Conservation (phyloP, 2,113 vertebrate genomes). For the Microcebus tavaratra region DNA sequence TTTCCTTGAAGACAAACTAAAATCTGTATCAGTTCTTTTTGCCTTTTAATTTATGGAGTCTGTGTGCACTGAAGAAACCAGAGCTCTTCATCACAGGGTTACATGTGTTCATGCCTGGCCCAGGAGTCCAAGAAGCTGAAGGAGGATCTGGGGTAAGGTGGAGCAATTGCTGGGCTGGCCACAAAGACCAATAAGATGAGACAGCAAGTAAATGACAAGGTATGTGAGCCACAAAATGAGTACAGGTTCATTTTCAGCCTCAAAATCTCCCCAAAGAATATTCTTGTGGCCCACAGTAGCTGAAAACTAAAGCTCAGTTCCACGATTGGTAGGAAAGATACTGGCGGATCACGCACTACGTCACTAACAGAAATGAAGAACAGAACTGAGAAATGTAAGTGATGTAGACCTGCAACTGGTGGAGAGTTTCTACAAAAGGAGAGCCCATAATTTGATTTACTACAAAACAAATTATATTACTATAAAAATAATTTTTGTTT, state of each 20-base stretch:
- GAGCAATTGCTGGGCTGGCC: neutral
- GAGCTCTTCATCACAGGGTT: neutral
- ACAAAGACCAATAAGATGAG: neutral
- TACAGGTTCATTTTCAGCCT: neutral
- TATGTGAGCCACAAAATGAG: neutral
- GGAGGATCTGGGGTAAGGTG: neutral
- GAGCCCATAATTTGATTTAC: neutral
- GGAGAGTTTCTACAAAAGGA: neutral
- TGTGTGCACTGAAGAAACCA: neutral
- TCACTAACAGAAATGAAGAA: neutral
- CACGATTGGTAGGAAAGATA: neutral
- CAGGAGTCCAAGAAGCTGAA: neutral
- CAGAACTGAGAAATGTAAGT: neutral
- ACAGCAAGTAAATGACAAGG: neutral
- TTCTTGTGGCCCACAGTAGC: too few species aligned
- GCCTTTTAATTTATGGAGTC: neutral
- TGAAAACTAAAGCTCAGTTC: neutral
- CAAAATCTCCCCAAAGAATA: neutral
- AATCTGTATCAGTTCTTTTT: neutral
- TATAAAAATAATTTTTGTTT: neutral
- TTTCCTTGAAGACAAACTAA: neutral
- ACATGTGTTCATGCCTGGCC: neutral
- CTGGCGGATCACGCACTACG: rapidly evolving
- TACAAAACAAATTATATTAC: neutral
- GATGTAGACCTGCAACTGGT: rapidly evolving